Percentiles rank a stretch among this genome's conserved stretches.
Evolutionary conservation across 2,888 invertebrate genomes (phyloP).

Genomic region (Periphyllus acericola): DNA sequence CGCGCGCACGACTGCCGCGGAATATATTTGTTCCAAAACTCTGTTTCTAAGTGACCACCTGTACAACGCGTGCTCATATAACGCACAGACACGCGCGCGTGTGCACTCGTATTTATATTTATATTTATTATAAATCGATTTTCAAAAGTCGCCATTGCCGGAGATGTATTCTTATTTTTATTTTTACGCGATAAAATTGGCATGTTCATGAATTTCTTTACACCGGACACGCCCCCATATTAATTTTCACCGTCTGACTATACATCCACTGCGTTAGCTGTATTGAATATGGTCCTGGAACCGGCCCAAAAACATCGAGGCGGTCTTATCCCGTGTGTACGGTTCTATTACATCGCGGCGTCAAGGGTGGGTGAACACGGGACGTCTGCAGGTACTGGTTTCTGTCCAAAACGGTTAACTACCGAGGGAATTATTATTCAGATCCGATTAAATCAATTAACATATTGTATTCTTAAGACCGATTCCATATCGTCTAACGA

Average conservation of each 20-base stretch:
- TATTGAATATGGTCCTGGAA: constrained; percentile 43
- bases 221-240: constrained; percentile 23
- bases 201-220: constrained; percentile 49
- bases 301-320: constrained; percentile 18
- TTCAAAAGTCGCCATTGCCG: constrained; percentile 19
- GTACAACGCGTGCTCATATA: constrained; percentile 5
- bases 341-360: constrained; percentile 32
- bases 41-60: constrained; percentile 55
- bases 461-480: constrained; percentile 26
- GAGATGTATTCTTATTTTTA: not conserved
- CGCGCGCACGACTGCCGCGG: too few relatives aligned
- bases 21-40: constrained; percentile 46
- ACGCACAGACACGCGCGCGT: not conserved
- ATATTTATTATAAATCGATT: constrained; percentile 25
- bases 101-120: not conserved
- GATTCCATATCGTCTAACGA: not conserved
- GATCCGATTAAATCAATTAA: constrained; percentile 34
- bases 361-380: not conserved
- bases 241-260: constrained; percentile 27
- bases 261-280: not conserved
- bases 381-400: constrained; percentile 33
- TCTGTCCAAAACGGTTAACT: constrained; percentile 36
- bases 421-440: constrained; percentile 20
- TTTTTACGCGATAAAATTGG: constrained; percentile 10
- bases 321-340: constrained; percentile 19